A percentile compares a stretch with the other conserved stretches of the same genome.
Evolutionary conservation across 2,888 invertebrate species (phyloP).

Genomic region (Brachylomia viminalis): DNA sequence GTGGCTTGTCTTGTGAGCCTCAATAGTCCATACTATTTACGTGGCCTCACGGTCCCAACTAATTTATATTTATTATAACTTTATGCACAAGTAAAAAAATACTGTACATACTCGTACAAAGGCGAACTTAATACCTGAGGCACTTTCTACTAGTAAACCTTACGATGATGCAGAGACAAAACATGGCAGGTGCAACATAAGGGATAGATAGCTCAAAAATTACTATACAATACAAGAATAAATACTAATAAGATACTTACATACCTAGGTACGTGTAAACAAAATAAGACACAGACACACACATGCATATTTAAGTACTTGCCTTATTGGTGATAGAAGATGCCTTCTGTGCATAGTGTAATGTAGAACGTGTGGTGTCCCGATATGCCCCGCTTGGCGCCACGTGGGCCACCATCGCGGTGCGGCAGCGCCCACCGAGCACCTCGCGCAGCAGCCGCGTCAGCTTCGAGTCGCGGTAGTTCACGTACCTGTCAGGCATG

Average conservation of each 20-base stretch:
- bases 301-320: conserved; percentile 67
- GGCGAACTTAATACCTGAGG: background rate
- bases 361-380: conserved; percentile 98
- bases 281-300: background rate
- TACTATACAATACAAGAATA: background rate
- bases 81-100: background rate
- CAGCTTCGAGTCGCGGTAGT: conserved; percentile 98
- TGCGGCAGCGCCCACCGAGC: conserved; percentile 97
- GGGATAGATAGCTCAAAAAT: background rate
- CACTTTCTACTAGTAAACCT: background rate
- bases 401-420: conserved; percentile 99
- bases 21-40: background rate
- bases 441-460: conserved; percentile 97
- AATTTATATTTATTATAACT: background rate
- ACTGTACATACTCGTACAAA: background rate
- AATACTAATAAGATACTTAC: background rate
- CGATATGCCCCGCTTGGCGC: conserved; percentile 95
- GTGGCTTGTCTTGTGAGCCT: background rate
- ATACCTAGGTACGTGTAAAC: background rate
- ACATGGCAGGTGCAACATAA: background rate
- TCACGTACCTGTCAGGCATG: conserved; percentile 93
- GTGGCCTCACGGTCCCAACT: background rate
- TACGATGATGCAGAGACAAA: background rate
- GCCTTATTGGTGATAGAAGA: conserved; percentile 98
- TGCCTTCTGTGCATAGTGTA: conserved; percentile 98